Conservation (phyloP, 2,888 invertebrate species). For the Sylvicola cinctus region DNA sequence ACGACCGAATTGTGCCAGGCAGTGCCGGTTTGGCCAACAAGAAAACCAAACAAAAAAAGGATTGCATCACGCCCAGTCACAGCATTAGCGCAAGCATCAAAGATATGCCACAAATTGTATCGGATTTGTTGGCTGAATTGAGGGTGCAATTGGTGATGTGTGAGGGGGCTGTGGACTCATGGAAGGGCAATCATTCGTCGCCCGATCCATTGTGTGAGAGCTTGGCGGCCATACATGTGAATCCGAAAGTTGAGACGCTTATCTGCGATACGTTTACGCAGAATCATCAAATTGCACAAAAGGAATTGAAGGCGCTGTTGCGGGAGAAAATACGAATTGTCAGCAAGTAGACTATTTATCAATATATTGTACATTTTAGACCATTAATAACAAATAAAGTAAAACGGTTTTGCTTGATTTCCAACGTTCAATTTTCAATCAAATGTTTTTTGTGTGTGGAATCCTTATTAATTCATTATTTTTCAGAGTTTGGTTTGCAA, state of each 20-base stretch:
- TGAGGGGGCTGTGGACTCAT: no score
- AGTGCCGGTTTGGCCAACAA: slow-evolving; percentile 1
- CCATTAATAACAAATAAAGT: no score
- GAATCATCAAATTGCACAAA: slow-evolving; percentile 20
- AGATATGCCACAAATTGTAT: slow-evolving; percentile 12
- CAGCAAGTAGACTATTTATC: not conserved
- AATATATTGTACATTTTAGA: no score
- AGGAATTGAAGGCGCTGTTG: slow-evolving; percentile 20
- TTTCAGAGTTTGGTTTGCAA: no score
- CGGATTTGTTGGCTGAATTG: slow-evolving; percentile 6
- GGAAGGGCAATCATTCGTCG: slow-evolving; percentile 16
- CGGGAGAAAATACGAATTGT: slow-evolving; percentile 19
- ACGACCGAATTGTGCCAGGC: slow-evolving; percentile 15
- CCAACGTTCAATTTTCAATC: no score
- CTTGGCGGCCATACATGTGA: slow-evolving; percentile 24
- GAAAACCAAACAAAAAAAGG: slow-evolving; percentile 13
- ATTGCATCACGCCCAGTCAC: slow-evolving; percentile 10
- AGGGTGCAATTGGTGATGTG: slow-evolving; percentile 2
- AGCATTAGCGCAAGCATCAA: slow-evolving; percentile 12
- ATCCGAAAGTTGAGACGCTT: slow-evolving; percentile 20
- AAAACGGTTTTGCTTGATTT: no score
- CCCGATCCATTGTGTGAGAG: slow-evolving; percentile 19
- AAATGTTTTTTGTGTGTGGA: no score
- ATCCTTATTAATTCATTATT: no score
- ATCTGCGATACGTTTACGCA: slow-evolving; percentile 21